These are phyloP conservation scores for Euproctis similis DNA, from an alignment of 2,888 invertebrate genomes.

Conservation along the genomic window DNA sequence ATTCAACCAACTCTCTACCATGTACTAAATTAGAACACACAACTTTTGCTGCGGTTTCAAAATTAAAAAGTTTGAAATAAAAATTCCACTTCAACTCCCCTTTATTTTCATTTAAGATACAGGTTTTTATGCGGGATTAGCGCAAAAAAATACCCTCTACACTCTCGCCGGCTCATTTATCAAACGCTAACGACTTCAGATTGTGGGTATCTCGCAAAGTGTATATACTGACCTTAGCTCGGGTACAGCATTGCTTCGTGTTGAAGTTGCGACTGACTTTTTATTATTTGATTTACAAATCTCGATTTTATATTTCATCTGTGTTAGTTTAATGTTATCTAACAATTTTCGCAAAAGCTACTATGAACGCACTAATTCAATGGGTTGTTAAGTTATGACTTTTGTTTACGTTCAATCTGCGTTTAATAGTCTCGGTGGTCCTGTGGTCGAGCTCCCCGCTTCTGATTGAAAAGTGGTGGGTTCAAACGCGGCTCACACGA, in stretches of 20 bases:
- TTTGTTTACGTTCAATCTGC: too few species aligned
- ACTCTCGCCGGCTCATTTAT: constrained; percentile 49
- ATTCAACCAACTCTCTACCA: constrained; percentile 31
- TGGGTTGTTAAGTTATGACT: too few species aligned
- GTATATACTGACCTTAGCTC: constrained; percentile 25
- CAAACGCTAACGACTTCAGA: constrained; percentile 52
- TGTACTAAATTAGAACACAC: constrained; percentile 27
- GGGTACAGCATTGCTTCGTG: constrained; percentile 18
- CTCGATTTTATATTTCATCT: too few species aligned
- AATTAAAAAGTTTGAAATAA: constrained; percentile 35
- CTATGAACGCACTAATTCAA: too few species aligned
- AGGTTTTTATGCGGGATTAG: constrained; percentile 41
- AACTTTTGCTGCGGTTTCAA: constrained; percentile 27
- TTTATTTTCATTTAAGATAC: constrained; percentile 30
- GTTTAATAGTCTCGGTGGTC: too few species aligned
- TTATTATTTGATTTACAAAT: too few species aligned
- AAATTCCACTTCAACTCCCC: constrained; percentile 12
- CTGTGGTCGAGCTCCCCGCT: too few species aligned
- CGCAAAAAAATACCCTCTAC: constrained; percentile 46
- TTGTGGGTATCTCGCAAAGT: constrained; percentile 24
- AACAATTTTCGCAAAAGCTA: too few species aligned
- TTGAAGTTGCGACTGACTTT: too few species aligned
- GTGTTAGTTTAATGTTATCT: too few species aligned
- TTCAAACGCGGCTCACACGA: too few species aligned
- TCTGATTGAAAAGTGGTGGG: too few species aligned